Evolutionary conservation across 2,888 invertebrate species (phyloP), one percentile per base, ranked within the genome.

Genomic region (Sinhomidia bicolor): DNA sequence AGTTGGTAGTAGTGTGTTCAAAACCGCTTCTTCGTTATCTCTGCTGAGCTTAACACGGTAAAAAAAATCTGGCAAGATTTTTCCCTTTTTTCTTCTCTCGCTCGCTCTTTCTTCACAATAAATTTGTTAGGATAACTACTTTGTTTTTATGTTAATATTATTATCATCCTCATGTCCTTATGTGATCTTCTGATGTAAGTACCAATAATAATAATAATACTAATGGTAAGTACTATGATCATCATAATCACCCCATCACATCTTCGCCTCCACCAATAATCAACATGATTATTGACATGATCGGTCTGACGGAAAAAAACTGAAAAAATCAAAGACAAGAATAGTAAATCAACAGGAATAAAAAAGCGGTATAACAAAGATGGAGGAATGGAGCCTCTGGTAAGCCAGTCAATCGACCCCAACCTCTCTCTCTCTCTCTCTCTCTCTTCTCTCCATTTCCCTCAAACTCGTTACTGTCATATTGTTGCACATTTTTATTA

Each of bases 251-350:
- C 23, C 44, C 0, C n/a, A 23, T 5, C 44, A 47, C 6, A 44
- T 47, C 71, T 26, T 36, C 41, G n/a, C 41, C 36, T 36, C 7
- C 41, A 20, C 41, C 36, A 41, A 68, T 41, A 68, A 41, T 32
- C 65, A 65, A 65, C 65, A 65, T 41, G 41, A 71, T 47, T 74
- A 36, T 74, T 74, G 44, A 47, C 74, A 74, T 44, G 23, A 74
- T 26, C 26, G 47, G 47, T 74, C 47, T 47, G 23, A 47, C 14
- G 74, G 23, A 47, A 74, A 47, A 74, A 68, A 68, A 1, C n/a
- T 36, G 36, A 17, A 71, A 20, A 71, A 71, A 71, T 44, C n/a
- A n/a, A 29, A 44, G 41, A 36, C 32, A 17, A 36, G n/a, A 32
- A 36, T 65, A 36, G 65, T 3, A 32, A 36, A 65, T 65, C 65